phyloP scores from a whole-genome alignment of 2,888 invertebrate genomes.

The Chelonus formosanus region DNA sequence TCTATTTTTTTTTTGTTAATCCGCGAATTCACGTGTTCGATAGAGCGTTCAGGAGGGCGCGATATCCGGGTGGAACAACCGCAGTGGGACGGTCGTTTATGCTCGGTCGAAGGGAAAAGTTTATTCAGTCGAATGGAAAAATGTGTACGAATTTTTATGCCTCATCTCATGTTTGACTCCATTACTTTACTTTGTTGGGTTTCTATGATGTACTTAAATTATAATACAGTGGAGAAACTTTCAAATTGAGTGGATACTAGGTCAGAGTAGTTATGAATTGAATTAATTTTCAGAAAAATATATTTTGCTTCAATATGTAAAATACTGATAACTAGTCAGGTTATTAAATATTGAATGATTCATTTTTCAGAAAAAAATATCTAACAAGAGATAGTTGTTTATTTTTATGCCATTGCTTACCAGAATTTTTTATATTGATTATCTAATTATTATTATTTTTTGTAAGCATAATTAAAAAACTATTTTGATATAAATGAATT shows the following conservation, averaged over 20 bases:
- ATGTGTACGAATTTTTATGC: slow-evolving; percentile 16
- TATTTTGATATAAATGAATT: too few species aligned
- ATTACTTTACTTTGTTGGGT: slow-evolving; percentile 13
- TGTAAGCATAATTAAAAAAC: too few species aligned
- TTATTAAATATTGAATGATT: neutral
- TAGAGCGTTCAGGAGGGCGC: slow-evolving; percentile 14
- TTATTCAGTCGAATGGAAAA: slow-evolving; percentile 14
- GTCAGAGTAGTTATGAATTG: slow-evolving; percentile 14
- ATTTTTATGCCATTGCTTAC: too few species aligned
- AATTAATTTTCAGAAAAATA: too few species aligned
- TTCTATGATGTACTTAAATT: slow-evolving; percentile 2
- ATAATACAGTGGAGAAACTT: neutral
- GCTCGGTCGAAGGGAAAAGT: slow-evolving; percentile 12
- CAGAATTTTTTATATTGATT: too few species aligned
- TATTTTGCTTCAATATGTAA: too few species aligned
- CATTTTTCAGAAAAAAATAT: too few species aligned
- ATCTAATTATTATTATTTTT: too few species aligned
- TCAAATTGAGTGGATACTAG: slow-evolving; percentile 7
- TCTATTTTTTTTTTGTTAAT: slow-evolving; percentile 16
- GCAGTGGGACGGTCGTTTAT: slow-evolving; percentile 10
- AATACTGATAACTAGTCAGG: too few species aligned
- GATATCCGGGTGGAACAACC: slow-evolving; percentile 22
- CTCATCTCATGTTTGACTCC: slow-evolving; percentile 2
- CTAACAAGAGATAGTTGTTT: too few species aligned
- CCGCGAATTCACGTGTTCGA: slow-evolving; percentile 23